These are phyloP conservation scores for Heliconius aoede DNA, from an alignment of 2,888 invertebrate species.

Conservation along the genomic window DNA sequence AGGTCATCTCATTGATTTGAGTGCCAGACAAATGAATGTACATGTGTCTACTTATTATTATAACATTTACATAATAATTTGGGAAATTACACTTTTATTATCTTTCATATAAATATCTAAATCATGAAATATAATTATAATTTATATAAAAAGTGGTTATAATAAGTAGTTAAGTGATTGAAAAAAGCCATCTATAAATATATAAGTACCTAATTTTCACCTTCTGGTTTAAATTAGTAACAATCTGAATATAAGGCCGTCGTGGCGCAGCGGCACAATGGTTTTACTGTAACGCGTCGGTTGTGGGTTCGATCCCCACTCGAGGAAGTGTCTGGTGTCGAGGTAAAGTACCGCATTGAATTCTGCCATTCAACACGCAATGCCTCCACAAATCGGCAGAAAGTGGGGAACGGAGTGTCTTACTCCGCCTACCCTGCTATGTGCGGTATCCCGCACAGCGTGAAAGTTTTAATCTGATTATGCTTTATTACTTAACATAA, in stretches of 20 bases:
- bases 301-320: no score
- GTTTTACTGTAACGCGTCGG: no score
- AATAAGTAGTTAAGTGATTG: no score
- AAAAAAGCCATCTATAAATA: neutral
- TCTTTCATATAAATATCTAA: neutral
- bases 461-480: neutral
- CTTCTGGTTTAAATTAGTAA: neutral
- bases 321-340: no score
- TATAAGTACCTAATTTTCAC: neutral
- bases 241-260: neutral
- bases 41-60: neutral
- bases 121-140: neutral
- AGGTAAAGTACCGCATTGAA: no score
- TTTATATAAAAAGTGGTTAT: neutral
- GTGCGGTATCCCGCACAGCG: no score
- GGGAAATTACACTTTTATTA: neutral
- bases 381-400: no score
- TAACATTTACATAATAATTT: neutral
- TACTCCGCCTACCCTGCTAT: no score
- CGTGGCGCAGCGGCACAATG: no score
- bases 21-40: neutral
- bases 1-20: neutral
- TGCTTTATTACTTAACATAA: neutral
- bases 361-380: no score
- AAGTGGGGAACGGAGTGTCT: no score